Conservation (phyloP, 2,797 vertebrate genomes). For the Coranthus polyacanthus region DNA sequence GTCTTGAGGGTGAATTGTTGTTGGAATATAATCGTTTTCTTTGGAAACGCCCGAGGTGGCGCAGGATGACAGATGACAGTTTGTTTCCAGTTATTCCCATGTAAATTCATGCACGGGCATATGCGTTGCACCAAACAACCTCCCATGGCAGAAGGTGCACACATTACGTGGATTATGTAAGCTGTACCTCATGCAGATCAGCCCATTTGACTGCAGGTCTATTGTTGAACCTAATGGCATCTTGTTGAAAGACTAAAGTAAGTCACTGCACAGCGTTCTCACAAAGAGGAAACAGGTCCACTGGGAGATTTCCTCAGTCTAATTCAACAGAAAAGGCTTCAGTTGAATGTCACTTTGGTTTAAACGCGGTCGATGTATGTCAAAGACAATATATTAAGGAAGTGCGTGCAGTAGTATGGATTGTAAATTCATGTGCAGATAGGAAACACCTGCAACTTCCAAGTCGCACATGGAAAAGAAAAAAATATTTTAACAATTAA, state of each 20-base stretch:
- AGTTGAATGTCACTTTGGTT: constrained; percentile 5
- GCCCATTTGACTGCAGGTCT: not conserved
- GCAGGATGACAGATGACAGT: constrained; percentile 23
- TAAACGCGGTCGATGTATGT: not conserved
- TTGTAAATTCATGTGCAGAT: constrained; percentile 1
- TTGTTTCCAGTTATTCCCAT: constrained; percentile 23
- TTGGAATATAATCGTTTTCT: constrained; percentile 42
- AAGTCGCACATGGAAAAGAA: not conserved
- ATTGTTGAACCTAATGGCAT: constrained; percentile 2
- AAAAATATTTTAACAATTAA: not conserved
- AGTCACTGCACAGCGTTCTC: not conserved
- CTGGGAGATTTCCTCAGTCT: not conserved
- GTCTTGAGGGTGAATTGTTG: constrained; percentile 44
- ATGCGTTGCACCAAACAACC: not conserved
- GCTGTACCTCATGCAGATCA: constrained; percentile 18
- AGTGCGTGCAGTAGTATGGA: not conserved
- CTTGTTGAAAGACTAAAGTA: constrained; percentile 23
- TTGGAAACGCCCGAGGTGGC: constrained; percentile 22
- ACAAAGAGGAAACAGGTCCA: not conserved
- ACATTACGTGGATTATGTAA: constrained; percentile 27
- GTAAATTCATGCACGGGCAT: constrained; percentile 26
- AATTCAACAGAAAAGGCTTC: not conserved
- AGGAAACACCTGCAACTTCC: constrained; percentile 7
- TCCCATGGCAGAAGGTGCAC: constrained; percentile 11
- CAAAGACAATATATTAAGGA: not conserved